Evolutionary conservation across 2,797 vertebrate genomes (phyloP).

Genomic region (Borostomias antarcticus): DNA sequence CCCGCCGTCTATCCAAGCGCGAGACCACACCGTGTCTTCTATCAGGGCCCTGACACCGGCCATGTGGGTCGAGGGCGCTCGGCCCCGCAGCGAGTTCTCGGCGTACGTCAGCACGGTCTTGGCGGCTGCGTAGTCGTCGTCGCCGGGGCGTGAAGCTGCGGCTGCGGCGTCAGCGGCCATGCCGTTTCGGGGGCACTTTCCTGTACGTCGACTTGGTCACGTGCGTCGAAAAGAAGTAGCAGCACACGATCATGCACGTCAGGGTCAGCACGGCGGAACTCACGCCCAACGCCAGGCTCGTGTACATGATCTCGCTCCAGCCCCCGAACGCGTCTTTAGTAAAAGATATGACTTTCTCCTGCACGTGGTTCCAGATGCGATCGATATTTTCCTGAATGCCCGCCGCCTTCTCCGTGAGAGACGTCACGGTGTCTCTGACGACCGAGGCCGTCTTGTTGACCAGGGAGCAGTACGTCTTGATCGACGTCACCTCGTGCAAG

Average conservation of each 20-base stretch:
- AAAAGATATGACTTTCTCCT: neutral
- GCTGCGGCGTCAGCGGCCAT: slow-evolving; percentile 4
- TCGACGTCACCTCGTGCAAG: neutral
- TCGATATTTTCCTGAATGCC: neutral
- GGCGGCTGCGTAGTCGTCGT: neutral
- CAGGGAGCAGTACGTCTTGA: neutral
- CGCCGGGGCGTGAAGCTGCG: neutral
- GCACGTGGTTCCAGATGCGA: neutral
- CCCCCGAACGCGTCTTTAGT: slow-evolving; percentile 9
- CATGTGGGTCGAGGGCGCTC: neutral
- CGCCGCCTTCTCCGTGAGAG: neutral
- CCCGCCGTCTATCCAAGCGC: neutral
- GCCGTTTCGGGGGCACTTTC: slow-evolving; percentile 2
- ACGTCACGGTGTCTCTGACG: slow-evolving; percentile 1
- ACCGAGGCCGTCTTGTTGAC: slow-evolving; percentile 6
- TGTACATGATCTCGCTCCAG: slow-evolving; percentile 7
- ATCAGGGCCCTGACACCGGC: slow-evolving; percentile 2
- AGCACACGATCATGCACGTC: slow-evolving; percentile 7
- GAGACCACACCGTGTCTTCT: slow-evolving; percentile 3
- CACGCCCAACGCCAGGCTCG: slow-evolving; percentile 4
- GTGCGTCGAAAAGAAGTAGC: no score
- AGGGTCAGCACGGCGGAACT: slow-evolving; percentile 2
- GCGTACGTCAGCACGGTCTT: neutral
- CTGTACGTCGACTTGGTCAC: neutral
- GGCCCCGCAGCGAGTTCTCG: neutral